Percentiles rank a stretch among this genome's conserved stretches.
These are phyloP conservation scores for Xanthorhoe spadicearia DNA, from an alignment of 2,888 invertebrate genomes.

Conservation along the genomic window DNA sequence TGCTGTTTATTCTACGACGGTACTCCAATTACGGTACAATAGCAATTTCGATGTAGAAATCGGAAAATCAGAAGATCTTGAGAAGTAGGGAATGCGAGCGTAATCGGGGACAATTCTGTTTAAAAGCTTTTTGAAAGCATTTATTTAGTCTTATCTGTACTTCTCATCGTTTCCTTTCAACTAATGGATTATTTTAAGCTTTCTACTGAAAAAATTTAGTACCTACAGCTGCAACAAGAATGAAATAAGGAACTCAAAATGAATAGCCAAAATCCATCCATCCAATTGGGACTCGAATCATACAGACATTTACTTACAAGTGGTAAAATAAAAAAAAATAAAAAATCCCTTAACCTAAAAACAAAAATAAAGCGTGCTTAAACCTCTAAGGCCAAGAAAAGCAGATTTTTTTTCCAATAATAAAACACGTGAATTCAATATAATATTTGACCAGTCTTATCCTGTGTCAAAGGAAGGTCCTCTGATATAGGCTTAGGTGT, in stretches of 20 bases:
- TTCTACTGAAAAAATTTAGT: not conserved
- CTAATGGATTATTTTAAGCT: constrained; percentile 2
- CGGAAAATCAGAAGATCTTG: constrained; percentile 27
- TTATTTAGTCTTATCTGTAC: constrained; percentile 17
- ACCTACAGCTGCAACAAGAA: too few relatives aligned
- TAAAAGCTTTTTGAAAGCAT: constrained; percentile 22
- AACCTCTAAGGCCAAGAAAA: not conserved
- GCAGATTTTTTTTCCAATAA: constrained; percentile 6
- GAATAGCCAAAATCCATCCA: too few relatives aligned
- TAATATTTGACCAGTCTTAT: constrained; percentile 36
- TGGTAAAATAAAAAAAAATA: too few relatives aligned
- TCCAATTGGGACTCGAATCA: too few relatives aligned
- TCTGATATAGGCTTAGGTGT: constrained; percentile 35
- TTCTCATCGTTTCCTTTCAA: constrained; percentile 12
- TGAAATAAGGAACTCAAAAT: too few relatives aligned
- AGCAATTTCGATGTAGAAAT: constrained; percentile 27
- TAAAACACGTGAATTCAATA: constrained; percentile 37
- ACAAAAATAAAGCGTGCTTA: not conserved
- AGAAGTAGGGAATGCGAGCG: constrained; percentile 19
- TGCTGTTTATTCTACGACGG: constrained; percentile 10
- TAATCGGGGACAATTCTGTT: constrained; percentile 17
- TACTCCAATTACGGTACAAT: constrained; percentile 33
- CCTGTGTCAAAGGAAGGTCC: constrained; percentile 45
- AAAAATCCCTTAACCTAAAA: too few relatives aligned
- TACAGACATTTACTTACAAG: too few relatives aligned